Percentiles rank a stretch among this genome's conserved stretches.
These are phyloP conservation scores for Aleiodes alternator DNA, from an alignment of 2,888 invertebrate genomes.

Conservation along the genomic window DNA sequence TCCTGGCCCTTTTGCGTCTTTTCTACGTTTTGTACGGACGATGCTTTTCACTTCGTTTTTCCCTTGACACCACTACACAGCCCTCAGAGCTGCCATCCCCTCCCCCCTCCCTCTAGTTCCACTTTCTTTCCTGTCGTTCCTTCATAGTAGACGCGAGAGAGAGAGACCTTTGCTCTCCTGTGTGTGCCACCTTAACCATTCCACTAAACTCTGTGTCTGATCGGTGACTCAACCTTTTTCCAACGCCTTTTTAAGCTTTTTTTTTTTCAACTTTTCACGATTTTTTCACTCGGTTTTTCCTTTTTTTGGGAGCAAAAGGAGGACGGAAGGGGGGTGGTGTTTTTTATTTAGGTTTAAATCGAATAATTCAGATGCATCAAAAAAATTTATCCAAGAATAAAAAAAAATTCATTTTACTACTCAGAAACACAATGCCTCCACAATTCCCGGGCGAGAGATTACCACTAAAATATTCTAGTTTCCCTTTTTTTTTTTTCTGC, in stretches of 20 bases:
- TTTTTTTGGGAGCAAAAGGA: too few species aligned
- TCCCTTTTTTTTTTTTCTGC: not conserved
- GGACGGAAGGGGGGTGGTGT: too few species aligned
- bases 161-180: slow-evolving; percentile 36
- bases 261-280: slow-evolving; percentile 30
- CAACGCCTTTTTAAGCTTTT: not conserved
- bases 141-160: slow-evolving; percentile 47
- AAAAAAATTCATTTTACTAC: slow-evolving; percentile 44
- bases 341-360: too few species aligned
- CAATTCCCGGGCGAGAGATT: slow-evolving; percentile 27
- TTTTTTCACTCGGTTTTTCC: not conserved
- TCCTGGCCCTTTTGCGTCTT: slow-evolving; percentile 50
- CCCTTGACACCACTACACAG: slow-evolving; percentile 29
- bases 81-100: slow-evolving; percentile 39
- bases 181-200: slow-evolving; percentile 35
- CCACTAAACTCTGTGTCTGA: slow-evolving; percentile 28
- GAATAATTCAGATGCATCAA: too few species aligned
- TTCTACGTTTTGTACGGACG: slow-evolving; percentile 45
- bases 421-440: slow-evolving; percentile 17
- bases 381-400: slow-evolving; percentile 24
- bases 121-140: slow-evolving; percentile 43
- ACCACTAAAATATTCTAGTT: slow-evolving; percentile 17
- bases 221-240: not conserved
- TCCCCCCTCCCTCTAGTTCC: slow-evolving; percentile 43
- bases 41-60: slow-evolving; percentile 51